These are phyloP conservation scores for Chaenodraco wilsoni DNA, from an alignment of 2,797 vertebrate genomes.

Conservation along the genomic window DNA sequence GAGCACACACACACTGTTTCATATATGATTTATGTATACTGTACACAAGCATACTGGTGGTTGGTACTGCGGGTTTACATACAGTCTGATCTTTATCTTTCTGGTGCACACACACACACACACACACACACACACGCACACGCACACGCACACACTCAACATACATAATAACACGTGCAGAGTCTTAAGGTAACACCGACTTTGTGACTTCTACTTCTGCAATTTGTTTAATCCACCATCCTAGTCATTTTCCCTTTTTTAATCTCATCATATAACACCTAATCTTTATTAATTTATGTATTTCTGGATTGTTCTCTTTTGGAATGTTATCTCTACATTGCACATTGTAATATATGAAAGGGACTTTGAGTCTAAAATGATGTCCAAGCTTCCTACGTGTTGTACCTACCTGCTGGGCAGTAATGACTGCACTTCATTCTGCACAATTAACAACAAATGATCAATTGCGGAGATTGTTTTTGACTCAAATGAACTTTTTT, in stretches of 20 bases:
- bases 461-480: slow-evolving; percentile 17
- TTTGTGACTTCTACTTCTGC: slow-evolving; percentile 66
- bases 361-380: slow-evolving; percentile 30
- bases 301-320: slow-evolving; percentile 35
- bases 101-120: slow-evolving; percentile 12
- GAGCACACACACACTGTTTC: slow-evolving; percentile 46
- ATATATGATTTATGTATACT: slow-evolving; percentile 28
- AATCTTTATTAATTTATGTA: slow-evolving; percentile 30
- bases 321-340: slow-evolving; percentile 31
- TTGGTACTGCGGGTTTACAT: slow-evolving; percentile 24
- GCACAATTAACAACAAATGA: not conserved
- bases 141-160: not conserved
- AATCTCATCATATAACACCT: slow-evolving; percentile 59
- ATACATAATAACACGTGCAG: slow-evolving; percentile 41
- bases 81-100: slow-evolving; percentile 18
- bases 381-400: not conserved
- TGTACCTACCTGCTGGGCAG: not conserved
- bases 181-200: slow-evolving; percentile 64
- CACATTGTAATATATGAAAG: slow-evolving; percentile 40
- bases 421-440: slow-evolving; percentile 17
- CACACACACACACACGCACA: not conserved
- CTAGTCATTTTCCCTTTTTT: slow-evolving; percentile 56
- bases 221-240: slow-evolving; percentile 62
- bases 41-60: slow-evolving; percentile 36
- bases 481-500: slow-evolving; percentile 47